Evolutionary conservation across 2,113 vertebrate species (phyloP).

Genomic region (Synchiropus splendidus): DNA sequence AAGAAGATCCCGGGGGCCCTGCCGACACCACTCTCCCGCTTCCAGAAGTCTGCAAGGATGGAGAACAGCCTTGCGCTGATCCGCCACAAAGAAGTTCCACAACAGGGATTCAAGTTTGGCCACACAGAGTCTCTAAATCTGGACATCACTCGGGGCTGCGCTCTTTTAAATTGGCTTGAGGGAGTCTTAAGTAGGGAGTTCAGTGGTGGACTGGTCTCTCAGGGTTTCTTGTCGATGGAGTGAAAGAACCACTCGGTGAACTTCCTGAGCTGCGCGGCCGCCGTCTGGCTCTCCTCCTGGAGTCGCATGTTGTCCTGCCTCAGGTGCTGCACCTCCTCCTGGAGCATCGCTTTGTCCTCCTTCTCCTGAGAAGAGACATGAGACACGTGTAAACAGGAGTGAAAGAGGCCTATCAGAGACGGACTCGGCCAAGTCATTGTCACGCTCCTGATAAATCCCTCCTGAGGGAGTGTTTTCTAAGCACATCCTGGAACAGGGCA

Average conservation of each 20-base stretch:
- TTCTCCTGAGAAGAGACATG: slow-evolving; percentile 89
- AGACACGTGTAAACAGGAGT: too few relatives aligned
- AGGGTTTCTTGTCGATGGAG: slow-evolving; percentile 86
- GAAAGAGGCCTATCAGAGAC: too few relatives aligned
- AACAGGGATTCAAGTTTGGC: slow-evolving; percentile 19
- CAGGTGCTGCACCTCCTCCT: slow-evolving; percentile 91
- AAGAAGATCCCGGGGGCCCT: slow-evolving; percentile 44
- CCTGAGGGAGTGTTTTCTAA: too few relatives aligned
- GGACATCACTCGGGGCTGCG: slow-evolving; percentile 17
- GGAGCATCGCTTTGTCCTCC: slow-evolving; percentile 90
- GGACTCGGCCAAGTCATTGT: too few relatives aligned
- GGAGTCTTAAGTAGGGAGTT: slow-evolving; percentile 25
- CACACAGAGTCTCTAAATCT: slow-evolving; percentile 28
- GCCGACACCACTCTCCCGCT: too few relatives aligned
- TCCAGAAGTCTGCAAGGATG: slow-evolving; percentile 17
- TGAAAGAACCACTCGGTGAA: slow-evolving; percentile 98
- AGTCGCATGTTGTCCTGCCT: slow-evolving; percentile 91
- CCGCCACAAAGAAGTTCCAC: too few relatives aligned
- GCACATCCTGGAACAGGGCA: too few relatives aligned
- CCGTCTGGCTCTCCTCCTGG: slow-evolving; percentile 91
- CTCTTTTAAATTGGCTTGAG: not conserved
- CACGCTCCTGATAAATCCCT: too few relatives aligned
- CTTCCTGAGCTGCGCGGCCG: slow-evolving; percentile 87
- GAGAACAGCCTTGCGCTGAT: slow-evolving; percentile 17
- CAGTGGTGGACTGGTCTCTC: slow-evolving; percentile 29